Evolutionary conservation across 2,888 invertebrate genomes (phyloP), one percentile per base, ranked within the genome.

Genomic region (Lacanobia wlatinum): DNA sequence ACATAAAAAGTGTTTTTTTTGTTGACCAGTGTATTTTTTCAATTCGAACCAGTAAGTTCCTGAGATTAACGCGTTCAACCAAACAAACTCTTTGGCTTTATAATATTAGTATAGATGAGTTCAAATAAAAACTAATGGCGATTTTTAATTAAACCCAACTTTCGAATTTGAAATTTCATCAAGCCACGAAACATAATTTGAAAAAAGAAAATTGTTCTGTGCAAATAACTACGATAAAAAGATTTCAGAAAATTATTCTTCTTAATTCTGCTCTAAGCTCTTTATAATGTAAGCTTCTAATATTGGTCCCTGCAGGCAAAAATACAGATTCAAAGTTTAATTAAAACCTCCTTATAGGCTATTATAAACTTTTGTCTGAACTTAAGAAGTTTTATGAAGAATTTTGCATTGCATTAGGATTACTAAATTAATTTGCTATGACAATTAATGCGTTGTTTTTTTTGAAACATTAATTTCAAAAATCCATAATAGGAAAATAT

Each of bases 231-330:
- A 16, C 38, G 50, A 63, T 66, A 55, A 55, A 70, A 71, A 71
- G 59, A 62, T 72, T 61, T 46, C 23, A 72, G 65, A 61, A 76
- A 83, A 80, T 80, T 73, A 76, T 76, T 71, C 23, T 67, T 67
- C 38, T 70, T 75, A 70, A 80, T 66, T 68, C 28, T 69, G 38
- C 48, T 48, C 4, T 66, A 76, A 74, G 70, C 76, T 83, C 48
- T 68, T 68, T 50, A 75, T 72, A 78, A 66, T 53, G 10, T 58
- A 71, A 70, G 52, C 43, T 8, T 63, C n/a, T 65, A 56, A 75
- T 77, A 82, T 80, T 71, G n/a, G 50, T n/a, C 64, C 60, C 70
- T 72, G 77, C 64, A 52, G 48, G 67, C 56, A 80, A 85, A 83
- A 80, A 70, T 73, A 63, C 34, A 66, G 56, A 76, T 74, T 23